Evolutionary conservation across 1,140 invertebrate genomes (phyloP).

Genomic region (Chironomus striatipennis): DNA sequence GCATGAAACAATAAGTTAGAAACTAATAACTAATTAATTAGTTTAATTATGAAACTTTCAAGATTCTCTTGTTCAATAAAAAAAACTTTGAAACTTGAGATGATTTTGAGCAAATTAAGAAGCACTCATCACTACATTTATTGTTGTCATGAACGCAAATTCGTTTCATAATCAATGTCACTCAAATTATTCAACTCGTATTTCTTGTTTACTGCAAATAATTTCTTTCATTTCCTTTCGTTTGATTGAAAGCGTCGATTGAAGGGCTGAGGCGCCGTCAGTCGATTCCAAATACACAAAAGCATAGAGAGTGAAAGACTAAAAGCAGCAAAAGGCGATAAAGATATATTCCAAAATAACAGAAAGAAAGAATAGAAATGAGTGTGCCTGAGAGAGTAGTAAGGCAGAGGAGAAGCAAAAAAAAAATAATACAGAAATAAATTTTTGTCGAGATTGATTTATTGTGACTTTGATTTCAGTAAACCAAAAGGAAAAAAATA

Average conservation of each 20-base stretch:
- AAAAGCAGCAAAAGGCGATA: neutral
- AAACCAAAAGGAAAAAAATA: neutral
- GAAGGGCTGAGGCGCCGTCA: neutral
- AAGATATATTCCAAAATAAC: neutral
- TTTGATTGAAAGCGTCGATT: slow-evolving; percentile 7
- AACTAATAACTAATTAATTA: too few relatives aligned
- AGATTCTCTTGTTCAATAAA: too few relatives aligned
- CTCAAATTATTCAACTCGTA: too few relatives aligned
- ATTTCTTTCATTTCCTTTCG: slow-evolving; percentile 8
- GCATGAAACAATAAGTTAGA: too few relatives aligned
- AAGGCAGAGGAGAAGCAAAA: neutral
- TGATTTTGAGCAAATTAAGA: too few relatives aligned
- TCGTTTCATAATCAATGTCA: too few relatives aligned
- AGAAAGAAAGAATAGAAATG: neutral
- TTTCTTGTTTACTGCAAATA: slow-evolving; percentile 2
- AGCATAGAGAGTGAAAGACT: neutral
- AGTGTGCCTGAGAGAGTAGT: neutral
- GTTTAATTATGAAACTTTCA: too few relatives aligned
- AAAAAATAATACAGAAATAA: slow-evolving; percentile 11
- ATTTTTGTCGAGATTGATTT: slow-evolving; percentile 17
- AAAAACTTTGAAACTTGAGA: too few relatives aligned
- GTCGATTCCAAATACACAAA: neutral
- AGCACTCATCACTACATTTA: too few relatives aligned
- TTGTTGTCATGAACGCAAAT: too few relatives aligned
- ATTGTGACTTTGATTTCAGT: slow-evolving; percentile 19